These are phyloP conservation scores for Cyclophora albipunctata DNA, from an alignment of 2,888 invertebrate genomes.

Conservation along the genomic window DNA sequence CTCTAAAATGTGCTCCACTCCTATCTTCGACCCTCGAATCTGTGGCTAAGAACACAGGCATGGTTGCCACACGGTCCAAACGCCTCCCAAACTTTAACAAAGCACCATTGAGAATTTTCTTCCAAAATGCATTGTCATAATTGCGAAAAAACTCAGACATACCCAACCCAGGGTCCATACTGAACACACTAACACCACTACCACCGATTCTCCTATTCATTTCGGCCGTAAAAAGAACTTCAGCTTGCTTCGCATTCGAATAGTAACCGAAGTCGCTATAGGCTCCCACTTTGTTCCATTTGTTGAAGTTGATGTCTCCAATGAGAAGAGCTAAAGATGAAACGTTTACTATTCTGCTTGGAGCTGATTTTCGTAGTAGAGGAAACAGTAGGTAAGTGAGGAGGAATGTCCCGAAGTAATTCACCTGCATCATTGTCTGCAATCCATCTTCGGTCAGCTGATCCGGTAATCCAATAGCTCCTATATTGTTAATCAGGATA, in stretches of 20 bases:
- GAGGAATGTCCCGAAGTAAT: constrained; percentile 83
- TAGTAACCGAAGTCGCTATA: constrained; percentile 59
- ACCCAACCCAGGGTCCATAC: constrained; percentile 81
- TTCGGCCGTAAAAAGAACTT: constrained; percentile 76
- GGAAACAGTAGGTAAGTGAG: constrained; percentile 79
- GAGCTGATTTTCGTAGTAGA: constrained; percentile 67
- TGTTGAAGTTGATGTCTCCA: constrained; percentile 53
- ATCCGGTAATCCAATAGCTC: constrained; percentile 52
- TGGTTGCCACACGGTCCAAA: constrained; percentile 40
- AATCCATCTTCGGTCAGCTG: constrained; percentile 77
- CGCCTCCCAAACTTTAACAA: constrained; percentile 49
- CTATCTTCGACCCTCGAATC: constrained; percentile 34
- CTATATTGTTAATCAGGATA: constrained; percentile 80
- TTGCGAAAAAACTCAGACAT: constrained; percentile 85
- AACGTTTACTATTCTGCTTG: constrained; percentile 78
- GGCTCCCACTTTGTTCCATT: constrained; percentile 49
- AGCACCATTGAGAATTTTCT: constrained; percentile 31
- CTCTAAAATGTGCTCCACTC: constrained; percentile 49
- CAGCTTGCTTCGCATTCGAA: constrained; percentile 78
- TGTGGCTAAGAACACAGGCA: constrained; percentile 46
- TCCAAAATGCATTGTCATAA: constrained; percentile 26
- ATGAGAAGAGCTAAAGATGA: constrained; percentile 74
- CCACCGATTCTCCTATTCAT: constrained; percentile 71
- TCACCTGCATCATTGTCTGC: constrained; percentile 79
- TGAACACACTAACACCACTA: constrained; percentile 78